Evolutionary conservation across 2,888 invertebrate species (phyloP), one percentile per base, ranked within the genome.

Genomic region (Beris morrisii): DNA sequence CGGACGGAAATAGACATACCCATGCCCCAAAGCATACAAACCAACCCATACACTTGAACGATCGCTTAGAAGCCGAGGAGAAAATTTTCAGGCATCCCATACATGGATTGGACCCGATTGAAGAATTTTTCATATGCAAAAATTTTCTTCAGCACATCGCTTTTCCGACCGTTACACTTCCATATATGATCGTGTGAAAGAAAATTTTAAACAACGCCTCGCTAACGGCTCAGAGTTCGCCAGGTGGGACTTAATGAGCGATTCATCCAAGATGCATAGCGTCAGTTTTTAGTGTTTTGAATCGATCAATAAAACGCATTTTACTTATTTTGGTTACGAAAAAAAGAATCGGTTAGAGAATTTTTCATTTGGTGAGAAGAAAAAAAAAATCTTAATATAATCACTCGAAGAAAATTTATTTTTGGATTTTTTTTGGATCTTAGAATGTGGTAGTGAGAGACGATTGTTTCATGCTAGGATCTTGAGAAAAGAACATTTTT

Each of bases 71-170:
- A 11, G 30, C 13, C 30, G 30, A 30, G 50, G 57, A 50, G 65
- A 57, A 52, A 58, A 69, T 59, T 64, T 59, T 64, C 56, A 32
- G 76, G 75, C 78, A 79, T 77, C 78, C 76, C 79, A 79, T 79
- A 79, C 80, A 79, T 79, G 79, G 78, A 75, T 77, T 75, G 76
- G 75, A 74, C 50, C 32, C 61, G 75, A 74, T 73, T 45, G 44
- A 59, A 55, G 59, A 59, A 66, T 53, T 65, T 65, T 66, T 54
- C 48, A 63, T 65, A 66, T 67, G 64, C 67, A 68, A 67, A 68
- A 61, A 52, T 61, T 38, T 61, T 61, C 61, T 52, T 52, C 32
- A 61, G 52, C 61, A 61, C 52, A 38, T 7, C 38, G 52, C n/a
- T 61, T 65, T 69, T 61, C 45, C 57, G 45, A 67, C 32, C 59